These are phyloP conservation scores for Notothenia coriiceps DNA, from an alignment of 2,113 vertebrate genomes.

Conservation along the genomic window DNA sequence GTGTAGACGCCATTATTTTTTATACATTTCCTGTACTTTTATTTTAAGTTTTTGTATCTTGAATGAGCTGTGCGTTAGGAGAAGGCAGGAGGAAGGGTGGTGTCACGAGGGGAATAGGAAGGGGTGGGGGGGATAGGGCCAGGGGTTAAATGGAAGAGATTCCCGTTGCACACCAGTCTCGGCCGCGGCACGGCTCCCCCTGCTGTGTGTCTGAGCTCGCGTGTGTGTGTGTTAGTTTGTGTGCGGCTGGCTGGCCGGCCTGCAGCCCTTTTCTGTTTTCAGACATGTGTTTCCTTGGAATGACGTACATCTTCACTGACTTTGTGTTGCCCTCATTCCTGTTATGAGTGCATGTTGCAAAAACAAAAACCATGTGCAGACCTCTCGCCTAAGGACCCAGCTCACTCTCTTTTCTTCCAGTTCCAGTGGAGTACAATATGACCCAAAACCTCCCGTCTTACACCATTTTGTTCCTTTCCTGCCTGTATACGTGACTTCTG, in stretches of 20 bases:
- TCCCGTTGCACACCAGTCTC: slow-evolving; percentile 25
- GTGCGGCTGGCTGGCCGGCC: slow-evolving; percentile 43
- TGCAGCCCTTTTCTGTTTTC: slow-evolving; percentile 58
- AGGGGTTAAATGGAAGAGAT: slow-evolving; percentile 9
- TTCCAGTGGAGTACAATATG: slow-evolving; percentile 58
- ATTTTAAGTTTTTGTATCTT: neutral
- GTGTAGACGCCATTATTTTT: neutral
- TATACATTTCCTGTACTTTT: neutral
- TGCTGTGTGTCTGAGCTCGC: slow-evolving; percentile 62
- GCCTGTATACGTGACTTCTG: slow-evolving; percentile 25
- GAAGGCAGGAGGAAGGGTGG: slow-evolving; percentile 16
- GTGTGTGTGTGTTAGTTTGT: slow-evolving; percentile 20
- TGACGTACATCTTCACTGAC: slow-evolving; percentile 47
- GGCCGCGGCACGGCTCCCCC: slow-evolving; percentile 48
- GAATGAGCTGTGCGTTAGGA: neutral
- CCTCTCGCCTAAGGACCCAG: slow-evolving; percentile 79
- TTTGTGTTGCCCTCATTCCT: slow-evolving; percentile 52
- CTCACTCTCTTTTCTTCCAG: slow-evolving; percentile 78
- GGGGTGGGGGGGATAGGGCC: neutral
- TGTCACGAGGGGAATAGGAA: neutral
- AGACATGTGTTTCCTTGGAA: slow-evolving; percentile 46
- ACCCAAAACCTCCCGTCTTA: slow-evolving; percentile 20
- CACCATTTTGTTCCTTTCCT: slow-evolving; percentile 17
- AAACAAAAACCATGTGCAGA: slow-evolving; percentile 56
- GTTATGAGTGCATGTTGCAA: slow-evolving; percentile 74